A percentile compares a stretch with the other conserved stretches of the same genome.
Conservation (phyloP, 1,140 invertebrate species). For the Bombus superbus region DNA sequence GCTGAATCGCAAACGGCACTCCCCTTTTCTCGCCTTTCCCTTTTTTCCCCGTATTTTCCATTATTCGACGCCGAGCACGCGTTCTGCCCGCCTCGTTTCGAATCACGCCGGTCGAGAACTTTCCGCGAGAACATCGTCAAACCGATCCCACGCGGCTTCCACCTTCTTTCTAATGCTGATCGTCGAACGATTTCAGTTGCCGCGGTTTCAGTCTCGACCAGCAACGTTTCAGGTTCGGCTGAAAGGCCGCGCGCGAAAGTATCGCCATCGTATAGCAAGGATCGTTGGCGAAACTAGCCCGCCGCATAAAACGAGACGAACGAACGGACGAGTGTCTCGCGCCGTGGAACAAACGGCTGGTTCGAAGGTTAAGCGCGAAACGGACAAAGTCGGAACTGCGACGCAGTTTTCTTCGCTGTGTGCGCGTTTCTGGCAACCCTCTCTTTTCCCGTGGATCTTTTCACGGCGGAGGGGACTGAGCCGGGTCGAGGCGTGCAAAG, state of each 20-base stretch:
- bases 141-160: no score
- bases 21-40: constrained; percentile 7
- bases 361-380: constrained; percentile 26
- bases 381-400: constrained; percentile 33
- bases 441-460: constrained; percentile 37
- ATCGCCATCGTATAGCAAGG: no score
- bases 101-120: no score
- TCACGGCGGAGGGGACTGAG: constrained; percentile 2
- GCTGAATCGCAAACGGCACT: constrained; percentile 54
- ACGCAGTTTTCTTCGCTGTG: constrained; percentile 25
- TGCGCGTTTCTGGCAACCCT: background rate
- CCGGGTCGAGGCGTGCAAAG: constrained; percentile 27
- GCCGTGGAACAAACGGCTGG: background rate
- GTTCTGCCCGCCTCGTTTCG: no score
- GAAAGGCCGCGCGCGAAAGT: no score
- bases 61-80: background rate
- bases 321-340: background rate
- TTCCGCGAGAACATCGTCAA: no score
- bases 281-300: no score
- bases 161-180: no score
- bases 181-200: no score
- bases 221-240: no score
- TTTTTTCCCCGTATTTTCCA: background rate
- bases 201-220: no score
- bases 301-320: background rate